Base-by-base conservation (phyloP, 2,888 invertebrate species). In the Agriopis aurantiaria region DNA sequence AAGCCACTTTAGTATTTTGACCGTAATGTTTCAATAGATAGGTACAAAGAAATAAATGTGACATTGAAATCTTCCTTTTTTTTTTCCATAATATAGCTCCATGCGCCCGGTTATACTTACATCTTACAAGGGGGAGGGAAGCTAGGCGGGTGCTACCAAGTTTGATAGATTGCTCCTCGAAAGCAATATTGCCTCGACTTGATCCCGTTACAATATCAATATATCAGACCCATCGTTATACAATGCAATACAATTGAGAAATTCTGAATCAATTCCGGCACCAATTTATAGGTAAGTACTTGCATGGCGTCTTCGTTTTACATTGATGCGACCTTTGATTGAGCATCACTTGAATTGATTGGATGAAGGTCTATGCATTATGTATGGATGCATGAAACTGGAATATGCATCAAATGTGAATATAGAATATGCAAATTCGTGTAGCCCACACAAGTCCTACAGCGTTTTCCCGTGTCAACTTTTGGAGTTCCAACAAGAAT, bases 381-480 rank as follows among this genome's bases (percentile, higher is more conserved):
- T 78, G 78, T 73, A 75, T 77, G 70, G 68, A 79, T 75, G 69
- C 67, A 71, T 72, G 48, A 72, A 75, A 70, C 23, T 64, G 57
- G 71, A 76, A 75, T 76, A 68, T 79, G 65, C 71, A 77, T 74
- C 65, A 67, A 75, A 76, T 74, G 58, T 59, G 23, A 14, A 49
- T 49, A 48, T 10, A 41, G 11, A 60, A 60, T 60, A 52, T 61
- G 61, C 52, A 61, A 43, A 61, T 61, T 61, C 8, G 3, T 17
- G 46, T 46, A 57, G 40, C 14, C 23, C 12, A 49, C 33, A 2
- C 2, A 9, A 14, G 14, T 49, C 17, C 46, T 67, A 51, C 41
- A 49, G 59, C 46, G 17, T 48, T 48, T 45, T 65, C 57, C 17
- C 67, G 55, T 69, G 69, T 71, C 57, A 70, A 67, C 61, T 70